phyloP scores from a whole-genome alignment of 2,888 invertebrate species.

The Amphimallon solstitiale region DNA sequence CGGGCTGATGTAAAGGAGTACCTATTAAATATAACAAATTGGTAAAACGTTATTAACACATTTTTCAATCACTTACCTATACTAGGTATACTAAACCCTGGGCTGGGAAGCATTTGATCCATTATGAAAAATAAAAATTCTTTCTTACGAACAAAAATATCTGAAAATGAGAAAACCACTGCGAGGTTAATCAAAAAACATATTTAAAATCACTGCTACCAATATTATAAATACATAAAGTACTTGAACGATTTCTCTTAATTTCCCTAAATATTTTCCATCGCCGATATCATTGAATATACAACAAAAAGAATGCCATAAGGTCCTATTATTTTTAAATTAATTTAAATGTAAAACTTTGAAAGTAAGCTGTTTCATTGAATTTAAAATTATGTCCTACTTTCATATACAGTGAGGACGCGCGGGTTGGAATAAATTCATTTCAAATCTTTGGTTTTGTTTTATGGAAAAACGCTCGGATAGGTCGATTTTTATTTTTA shows the following conservation, averaged over 20 bases:
- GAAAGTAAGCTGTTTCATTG: no score
- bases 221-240: slow-evolving; percentile 2
- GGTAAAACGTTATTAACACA: background rate
- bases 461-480: no score
- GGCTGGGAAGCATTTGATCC: slow-evolving; percentile 93
- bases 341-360: no score
- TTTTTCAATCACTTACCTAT: slow-evolving; percentile 66
- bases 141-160: slow-evolving; percentile 20
- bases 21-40: slow-evolving; percentile 55
- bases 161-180: slow-evolving; percentile 10
- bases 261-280: background rate
- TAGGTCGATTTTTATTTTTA: no score
- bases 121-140: slow-evolving; percentile 61
- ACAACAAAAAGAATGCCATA: no score
- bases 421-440: no score
- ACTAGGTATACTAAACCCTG: slow-evolving; percentile 88
- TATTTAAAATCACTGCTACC: slow-evolving; percentile 23
- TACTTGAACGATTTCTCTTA: background rate
- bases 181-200: slow-evolving; percentile 19
- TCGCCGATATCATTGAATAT: background rate
- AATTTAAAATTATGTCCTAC: no score
- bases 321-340: no score
- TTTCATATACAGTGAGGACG: no score
- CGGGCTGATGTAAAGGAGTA: slow-evolving; percentile 89
- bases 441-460: no score